phyloP scores from a whole-genome alignment of 2,113 vertebrate genomes.

The Gobius niger region DNA sequence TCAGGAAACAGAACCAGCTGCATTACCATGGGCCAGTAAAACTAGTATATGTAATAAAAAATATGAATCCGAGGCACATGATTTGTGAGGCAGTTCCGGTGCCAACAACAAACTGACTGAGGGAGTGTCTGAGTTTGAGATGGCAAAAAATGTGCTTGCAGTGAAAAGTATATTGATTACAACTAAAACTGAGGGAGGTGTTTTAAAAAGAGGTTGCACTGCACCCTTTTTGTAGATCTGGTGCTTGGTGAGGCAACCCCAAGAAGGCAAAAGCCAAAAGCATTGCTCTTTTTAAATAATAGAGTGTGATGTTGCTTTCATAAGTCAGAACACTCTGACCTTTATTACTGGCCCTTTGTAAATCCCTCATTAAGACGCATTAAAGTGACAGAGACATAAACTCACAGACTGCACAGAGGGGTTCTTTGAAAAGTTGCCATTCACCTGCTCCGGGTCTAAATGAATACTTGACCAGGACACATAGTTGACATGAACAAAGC shows the following conservation, averaged over 20 bases:
- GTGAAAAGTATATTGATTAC: too few relatives aligned
- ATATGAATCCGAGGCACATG: not conserved
- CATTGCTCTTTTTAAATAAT: not conserved
- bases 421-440: slow-evolving; percentile 28
- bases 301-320: not conserved
- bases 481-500: slow-evolving; percentile 23
- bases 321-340: not conserved
- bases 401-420: slow-evolving; percentile 25
- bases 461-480: slow-evolving; percentile 8
- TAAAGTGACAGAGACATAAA: slow-evolving; percentile 16
- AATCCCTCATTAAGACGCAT: slow-evolving; percentile 34
- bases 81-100: not conserved
- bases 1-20: too few relatives aligned
- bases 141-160: too few relatives aligned
- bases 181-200: too few relatives aligned
- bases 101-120: too few relatives aligned
- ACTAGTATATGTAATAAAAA: not conserved
- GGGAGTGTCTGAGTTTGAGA: too few relatives aligned
- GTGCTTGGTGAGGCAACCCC: too few relatives aligned
- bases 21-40: not conserved
- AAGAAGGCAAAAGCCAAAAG: not conserved
- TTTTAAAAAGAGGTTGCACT: too few relatives aligned
- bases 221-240: too few relatives aligned
- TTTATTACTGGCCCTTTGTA: slow-evolving; percentile 7
- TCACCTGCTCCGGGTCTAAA: slow-evolving; percentile 44